These are phyloP conservation scores for Diogma glabrata DNA, from an alignment of 2,888 invertebrate genomes.

Conservation along the genomic window DNA sequence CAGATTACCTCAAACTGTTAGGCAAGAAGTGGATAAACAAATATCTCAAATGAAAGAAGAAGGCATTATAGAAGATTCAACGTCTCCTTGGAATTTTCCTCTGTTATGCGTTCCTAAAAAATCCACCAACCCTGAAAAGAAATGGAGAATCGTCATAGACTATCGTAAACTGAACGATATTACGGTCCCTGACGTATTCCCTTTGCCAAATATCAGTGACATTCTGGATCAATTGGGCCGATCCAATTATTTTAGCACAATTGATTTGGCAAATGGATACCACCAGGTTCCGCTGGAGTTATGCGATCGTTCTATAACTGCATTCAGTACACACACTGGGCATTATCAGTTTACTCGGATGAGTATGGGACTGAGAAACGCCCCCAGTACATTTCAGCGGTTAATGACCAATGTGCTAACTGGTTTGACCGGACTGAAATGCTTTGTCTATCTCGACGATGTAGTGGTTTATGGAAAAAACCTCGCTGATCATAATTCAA, in stretches of 20 bases:
- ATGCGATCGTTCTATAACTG: conserved; percentile 17
- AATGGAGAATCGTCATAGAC: background rate
- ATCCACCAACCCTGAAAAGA: background rate
- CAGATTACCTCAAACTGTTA: background rate
- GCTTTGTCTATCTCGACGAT: background rate
- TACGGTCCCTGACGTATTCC: no score
- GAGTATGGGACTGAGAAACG: background rate
- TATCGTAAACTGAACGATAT: no score
- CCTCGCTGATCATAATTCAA: conserved; percentile 17
- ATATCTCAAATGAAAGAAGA: background rate
- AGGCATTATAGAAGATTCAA: background rate
- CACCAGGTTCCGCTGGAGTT: conserved; percentile 12
- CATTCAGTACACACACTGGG: conserved; percentile 16
- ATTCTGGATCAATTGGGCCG: no score
- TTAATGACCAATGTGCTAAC: background rate
- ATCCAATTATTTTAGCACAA: background rate
- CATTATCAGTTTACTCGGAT: conserved; percentile 13
- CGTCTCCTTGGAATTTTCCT: background rate
- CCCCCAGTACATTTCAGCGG: background rate
- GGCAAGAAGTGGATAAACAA: background rate
- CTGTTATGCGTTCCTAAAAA: background rate
- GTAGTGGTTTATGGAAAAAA: conserved; percentile 16
- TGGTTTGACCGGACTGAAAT: background rate
- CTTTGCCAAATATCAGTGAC: no score
- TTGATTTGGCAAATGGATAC: background rate